A percentile compares a stretch with the other conserved stretches of the same genome.
These are phyloP conservation scores for Chelonus insularis DNA, from an alignment of 1,140 invertebrate species.

Conservation along the genomic window DNA sequence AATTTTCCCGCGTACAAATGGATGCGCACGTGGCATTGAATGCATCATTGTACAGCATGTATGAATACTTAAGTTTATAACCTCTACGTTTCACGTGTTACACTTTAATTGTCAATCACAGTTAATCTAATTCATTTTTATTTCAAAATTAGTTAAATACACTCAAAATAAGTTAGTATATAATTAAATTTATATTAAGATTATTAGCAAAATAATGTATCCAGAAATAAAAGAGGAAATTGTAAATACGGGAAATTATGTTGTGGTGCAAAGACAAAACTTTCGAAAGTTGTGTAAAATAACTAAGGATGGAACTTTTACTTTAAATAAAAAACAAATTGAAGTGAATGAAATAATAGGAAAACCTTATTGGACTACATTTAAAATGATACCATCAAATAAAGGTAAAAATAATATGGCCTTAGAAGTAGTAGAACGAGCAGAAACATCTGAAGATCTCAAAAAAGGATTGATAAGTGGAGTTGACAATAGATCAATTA, in stretches of 20 bases:
- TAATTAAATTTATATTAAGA: too few species aligned
- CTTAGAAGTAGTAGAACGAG: conserved; percentile 59
- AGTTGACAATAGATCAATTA: conserved; percentile 82
- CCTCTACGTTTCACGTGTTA: too few species aligned
- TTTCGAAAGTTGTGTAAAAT: conserved; percentile 78
- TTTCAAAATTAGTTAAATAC: too few species aligned
- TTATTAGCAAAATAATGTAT: too few species aligned
- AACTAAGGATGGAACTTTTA: conserved; percentile 64
- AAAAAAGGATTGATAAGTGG: conserved; percentile 59
- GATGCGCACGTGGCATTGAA: too few species aligned
- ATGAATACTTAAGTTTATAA: too few species aligned
- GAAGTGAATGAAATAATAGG: conserved; percentile 72
- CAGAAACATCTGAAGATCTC: conserved; percentile 47
- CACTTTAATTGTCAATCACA: too few species aligned
- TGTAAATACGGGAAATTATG: conserved; percentile 69
- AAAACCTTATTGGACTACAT: conserved; percentile 76
- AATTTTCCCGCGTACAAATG: too few species aligned
- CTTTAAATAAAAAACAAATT: conserved; percentile 72
- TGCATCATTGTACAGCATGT: too few species aligned
- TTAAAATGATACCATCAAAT: conserved; percentile 73
- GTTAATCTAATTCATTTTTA: too few species aligned
- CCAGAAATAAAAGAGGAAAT: conserved; percentile 38
- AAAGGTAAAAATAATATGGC: conserved; percentile 63
- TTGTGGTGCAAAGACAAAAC: conserved; percentile 74
- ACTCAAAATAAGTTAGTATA: too few species aligned